Evolutionary conservation across 1,140 invertebrate genomes (phyloP).

Genomic region (Tyrophagus putrescentiae): DNA sequence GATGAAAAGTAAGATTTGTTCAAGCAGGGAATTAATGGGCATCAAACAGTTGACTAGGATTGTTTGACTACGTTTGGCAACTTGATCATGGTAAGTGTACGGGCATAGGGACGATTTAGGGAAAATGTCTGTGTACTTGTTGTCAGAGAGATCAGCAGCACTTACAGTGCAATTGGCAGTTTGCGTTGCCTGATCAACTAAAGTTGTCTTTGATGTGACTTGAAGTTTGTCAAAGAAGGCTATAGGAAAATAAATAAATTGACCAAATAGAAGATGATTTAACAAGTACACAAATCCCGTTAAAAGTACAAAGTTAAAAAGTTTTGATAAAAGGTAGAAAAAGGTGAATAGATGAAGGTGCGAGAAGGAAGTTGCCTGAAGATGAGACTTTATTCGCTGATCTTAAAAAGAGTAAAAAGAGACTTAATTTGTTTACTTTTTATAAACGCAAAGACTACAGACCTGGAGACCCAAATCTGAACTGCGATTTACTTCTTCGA

Average conservation of each 20-base stretch:
- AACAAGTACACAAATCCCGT: neutral
- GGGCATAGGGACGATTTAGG: conserved; percentile 1
- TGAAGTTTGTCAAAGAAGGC: neutral
- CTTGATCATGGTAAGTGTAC: neutral
- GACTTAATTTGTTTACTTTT: too few species aligned
- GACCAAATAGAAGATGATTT: neutral
- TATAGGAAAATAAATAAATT: neutral
- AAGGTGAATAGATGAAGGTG: neutral
- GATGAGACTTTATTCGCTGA: neutral
- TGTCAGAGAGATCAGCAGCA: too few species aligned
- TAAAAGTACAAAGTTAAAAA: neutral
- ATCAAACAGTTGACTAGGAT: conserved; percentile 2
- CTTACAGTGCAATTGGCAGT: too few species aligned
- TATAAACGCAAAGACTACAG: too few species aligned
- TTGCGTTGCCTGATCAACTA: neutral
- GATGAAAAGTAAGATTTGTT: conserved; percentile 2
- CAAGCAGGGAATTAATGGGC: conserved; percentile 15
- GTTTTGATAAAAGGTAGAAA: neutral
- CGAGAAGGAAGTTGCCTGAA: too few species aligned
- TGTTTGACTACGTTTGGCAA: neutral
- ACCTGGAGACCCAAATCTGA: too few species aligned
- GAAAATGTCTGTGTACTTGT: neutral
- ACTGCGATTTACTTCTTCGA: too few species aligned
- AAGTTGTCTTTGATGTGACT: neutral
- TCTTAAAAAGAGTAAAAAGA: neutral